Percentiles rank a stretch among this genome's conserved stretches.
Conservation (phyloP, 1,140 invertebrate species). For the Drosophila funebris region DNA sequence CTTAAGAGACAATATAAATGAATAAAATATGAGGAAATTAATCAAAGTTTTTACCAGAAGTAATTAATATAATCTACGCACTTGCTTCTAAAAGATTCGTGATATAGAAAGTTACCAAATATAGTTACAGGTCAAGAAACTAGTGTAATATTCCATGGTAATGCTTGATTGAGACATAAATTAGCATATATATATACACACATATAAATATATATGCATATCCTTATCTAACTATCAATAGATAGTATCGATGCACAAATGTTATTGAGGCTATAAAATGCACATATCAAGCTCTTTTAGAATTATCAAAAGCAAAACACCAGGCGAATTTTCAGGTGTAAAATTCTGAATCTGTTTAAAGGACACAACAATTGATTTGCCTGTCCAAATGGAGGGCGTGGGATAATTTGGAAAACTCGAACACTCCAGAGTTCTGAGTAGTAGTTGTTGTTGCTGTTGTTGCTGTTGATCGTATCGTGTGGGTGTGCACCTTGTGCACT, state of each 20-base stretch:
- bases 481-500: constrained; percentile 41
- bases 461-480: constrained; percentile 8
- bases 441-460: not conserved
- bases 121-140: not conserved
- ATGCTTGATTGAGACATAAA: too few species aligned
- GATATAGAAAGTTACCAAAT: not conserved
- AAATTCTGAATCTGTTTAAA: constrained; percentile 8
- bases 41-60: too few species aligned
- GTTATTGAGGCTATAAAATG: not conserved
- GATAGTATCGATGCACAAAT: not conserved
- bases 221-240: too few species aligned
- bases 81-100: too few species aligned
- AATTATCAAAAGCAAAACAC: not conserved
- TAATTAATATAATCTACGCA: too few species aligned
- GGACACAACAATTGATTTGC: constrained; percentile 18
- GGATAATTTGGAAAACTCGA: constrained; percentile 25
- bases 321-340: not conserved
- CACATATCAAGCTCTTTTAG: not conserved
- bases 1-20: too few species aligned
- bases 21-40: too few species aligned
- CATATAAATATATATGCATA: too few species aligned
- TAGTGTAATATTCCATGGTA: too few species aligned
- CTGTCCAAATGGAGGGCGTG: constrained; percentile 25
- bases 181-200: too few species aligned
- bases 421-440: constrained; percentile 11